phyloP scores from a whole-genome alignment of 2,888 invertebrate species.

The Sclerodermus sp. region DNA sequence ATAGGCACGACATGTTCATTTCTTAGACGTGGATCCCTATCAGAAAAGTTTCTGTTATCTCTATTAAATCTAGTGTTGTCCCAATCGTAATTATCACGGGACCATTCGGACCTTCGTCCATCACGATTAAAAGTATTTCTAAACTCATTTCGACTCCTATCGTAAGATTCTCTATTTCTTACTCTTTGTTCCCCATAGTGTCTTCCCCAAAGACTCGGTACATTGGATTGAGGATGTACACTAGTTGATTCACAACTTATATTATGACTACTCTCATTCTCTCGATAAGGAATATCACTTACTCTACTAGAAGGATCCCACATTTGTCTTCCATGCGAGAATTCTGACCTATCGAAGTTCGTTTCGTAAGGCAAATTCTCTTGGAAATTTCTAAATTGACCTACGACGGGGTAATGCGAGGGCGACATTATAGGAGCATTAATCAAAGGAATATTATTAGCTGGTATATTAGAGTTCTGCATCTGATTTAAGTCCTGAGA shows the following conservation, averaged over 20 bases:
- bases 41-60: slow-evolving; percentile 24
- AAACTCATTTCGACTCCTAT: slow-evolving; percentile 23
- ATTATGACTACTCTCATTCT: too few relatives aligned
- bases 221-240: slow-evolving; percentile 20
- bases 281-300: slow-evolving; percentile 15
- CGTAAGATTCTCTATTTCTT: slow-evolving; percentile 24
- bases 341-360: slow-evolving; percentile 32
- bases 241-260: too few relatives aligned
- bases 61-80: slow-evolving; percentile 23
- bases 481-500: slow-evolving; percentile 21
- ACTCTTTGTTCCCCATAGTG: background rate
- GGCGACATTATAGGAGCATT: slow-evolving; percentile 24
- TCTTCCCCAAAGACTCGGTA: slow-evolving; percentile 22
- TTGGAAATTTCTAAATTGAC: slow-evolving; percentile 20
- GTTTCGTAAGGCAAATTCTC: slow-evolving; percentile 16
- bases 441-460: too few relatives aligned
- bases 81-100: slow-evolving; percentile 11
- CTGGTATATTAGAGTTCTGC: background rate
- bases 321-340: slow-evolving; percentile 26
- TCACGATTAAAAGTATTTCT: slow-evolving; percentile 31
- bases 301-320: slow-evolving; percentile 30
- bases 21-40: slow-evolving; percentile 33
- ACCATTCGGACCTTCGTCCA: slow-evolving; percentile 23
- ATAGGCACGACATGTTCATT: slow-evolving; percentile 17
- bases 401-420: slow-evolving; percentile 17